Conservation (phyloP, 1,140 invertebrate genomes). For the Drosophila tropicalis region DNA sequence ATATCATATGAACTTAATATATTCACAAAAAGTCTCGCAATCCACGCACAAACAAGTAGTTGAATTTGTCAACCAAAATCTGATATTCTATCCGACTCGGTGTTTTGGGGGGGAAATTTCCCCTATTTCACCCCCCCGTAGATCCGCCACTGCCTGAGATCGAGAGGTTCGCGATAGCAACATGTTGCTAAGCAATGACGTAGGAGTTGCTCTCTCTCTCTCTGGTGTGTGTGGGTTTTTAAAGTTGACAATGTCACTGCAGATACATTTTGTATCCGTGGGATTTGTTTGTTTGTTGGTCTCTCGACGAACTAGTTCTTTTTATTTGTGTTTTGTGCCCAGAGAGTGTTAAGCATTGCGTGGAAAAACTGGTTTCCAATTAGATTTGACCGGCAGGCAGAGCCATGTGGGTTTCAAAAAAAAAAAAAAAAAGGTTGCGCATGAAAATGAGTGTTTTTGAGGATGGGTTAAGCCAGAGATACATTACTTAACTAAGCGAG, state of each 20-base stretch:
- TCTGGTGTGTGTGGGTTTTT: background rate
- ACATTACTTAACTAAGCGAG: background rate
- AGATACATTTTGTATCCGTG: slow-evolving; percentile 27
- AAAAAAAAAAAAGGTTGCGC: slow-evolving; percentile 46
- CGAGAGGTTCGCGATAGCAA: slow-evolving; percentile 13
- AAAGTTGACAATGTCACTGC: slow-evolving; percentile 4
- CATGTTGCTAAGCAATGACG: slow-evolving; percentile 24
- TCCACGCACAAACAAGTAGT: too few relatives aligned
- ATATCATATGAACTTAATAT: too few relatives aligned
- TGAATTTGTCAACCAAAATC: too few relatives aligned
- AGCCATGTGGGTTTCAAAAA: slow-evolving; percentile 62
- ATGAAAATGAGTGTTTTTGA: slow-evolving; percentile 35
- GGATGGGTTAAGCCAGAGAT: slow-evolving; percentile 32
- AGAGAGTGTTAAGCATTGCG: slow-evolving; percentile 15
- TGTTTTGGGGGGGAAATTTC: too few relatives aligned
- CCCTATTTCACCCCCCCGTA: too few relatives aligned
- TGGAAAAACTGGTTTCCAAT: slow-evolving; percentile 69
- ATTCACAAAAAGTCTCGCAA: too few relatives aligned
- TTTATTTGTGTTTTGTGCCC: slow-evolving; percentile 26
- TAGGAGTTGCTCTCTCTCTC: slow-evolving; percentile 22
- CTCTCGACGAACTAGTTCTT: slow-evolving; percentile 48
- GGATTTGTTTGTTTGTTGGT: slow-evolving; percentile 37
- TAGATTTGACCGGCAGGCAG: slow-evolving; percentile 50
- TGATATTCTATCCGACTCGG: too few relatives aligned
- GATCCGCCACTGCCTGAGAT: too few relatives aligned